Conservation (phyloP, 1,140 invertebrate genomes). For the Drosophila chauvacae region DNA sequence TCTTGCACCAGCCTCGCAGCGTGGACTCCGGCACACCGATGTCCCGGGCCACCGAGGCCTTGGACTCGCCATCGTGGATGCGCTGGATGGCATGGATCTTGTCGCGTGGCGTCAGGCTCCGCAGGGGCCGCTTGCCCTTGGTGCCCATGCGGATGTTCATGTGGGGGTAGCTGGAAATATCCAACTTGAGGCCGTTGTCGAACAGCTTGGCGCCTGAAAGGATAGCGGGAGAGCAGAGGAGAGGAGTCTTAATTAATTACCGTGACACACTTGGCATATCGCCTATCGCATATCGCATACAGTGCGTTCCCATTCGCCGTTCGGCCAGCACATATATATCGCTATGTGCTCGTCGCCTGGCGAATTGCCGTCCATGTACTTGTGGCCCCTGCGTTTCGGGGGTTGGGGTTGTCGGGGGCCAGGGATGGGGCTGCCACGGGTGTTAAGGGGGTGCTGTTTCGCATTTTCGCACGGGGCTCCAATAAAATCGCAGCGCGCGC, state of each 20-base stretch:
- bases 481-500: conserved; percentile 79
- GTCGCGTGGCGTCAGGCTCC: conserved; percentile 89
- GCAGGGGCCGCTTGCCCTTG: conserved; percentile 89
- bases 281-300: conserved; percentile 28
- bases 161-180: conserved; percentile 84
- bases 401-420: conserved; percentile 15
- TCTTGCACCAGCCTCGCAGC: conserved; percentile 93
- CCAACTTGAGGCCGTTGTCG: conserved; percentile 84
- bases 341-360: conserved; percentile 37
- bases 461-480: conserved; percentile 66
- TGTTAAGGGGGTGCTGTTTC: conserved; percentile 32
- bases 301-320: conserved; percentile 50
- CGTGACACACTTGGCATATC: conserved; percentile 44
- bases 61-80: conserved; percentile 92
- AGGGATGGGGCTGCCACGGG: conserved; percentile 1
- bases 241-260: conserved; percentile 36
- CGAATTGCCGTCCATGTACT: conserved; percentile 74
- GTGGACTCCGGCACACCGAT: conserved; percentile 93
- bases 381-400: conserved; percentile 11
- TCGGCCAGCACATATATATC: conserved; percentile 27
- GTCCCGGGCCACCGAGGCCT: conserved; percentile 92
- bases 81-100: conserved; percentile 92
- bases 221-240: conserved; percentile 25
- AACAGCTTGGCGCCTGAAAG: conserved; percentile 81
- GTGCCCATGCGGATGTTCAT: conserved; percentile 84